Evolutionary conservation across 1,140 invertebrate species (phyloP), one percentile per base, ranked within the genome.

Genomic region (Drosophila pseudoananassae): DNA sequence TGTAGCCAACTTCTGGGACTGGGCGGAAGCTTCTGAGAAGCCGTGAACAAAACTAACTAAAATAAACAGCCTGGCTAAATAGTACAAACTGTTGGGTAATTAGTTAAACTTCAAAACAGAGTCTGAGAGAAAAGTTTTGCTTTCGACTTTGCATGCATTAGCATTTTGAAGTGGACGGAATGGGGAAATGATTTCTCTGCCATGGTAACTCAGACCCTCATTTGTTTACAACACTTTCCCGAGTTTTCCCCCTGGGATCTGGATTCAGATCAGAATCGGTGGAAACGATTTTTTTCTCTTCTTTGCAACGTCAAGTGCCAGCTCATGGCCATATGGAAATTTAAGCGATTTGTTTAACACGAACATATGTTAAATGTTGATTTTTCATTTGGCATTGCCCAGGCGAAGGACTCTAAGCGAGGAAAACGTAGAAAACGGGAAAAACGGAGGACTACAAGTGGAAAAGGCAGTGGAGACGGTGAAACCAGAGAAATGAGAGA

Each of bases 401-500:
- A 43, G 36, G 68, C 50, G 25, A 31, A 54, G 46, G 51, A 38
- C 9, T 43, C 23, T 43, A 33, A 31, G 36, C 23, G 25, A n/a
- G 14, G 31, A 36, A 45, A 51, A 15, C 31, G 36, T n/a, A 38
- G 29, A 46, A 15, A 23, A 27, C n/a, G 12, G 17, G 1, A 40
- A n/a, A 14, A 14, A 8, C 40, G 5, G 51, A 7, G 38, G 36
- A 51, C 65, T 59, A 70, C 46, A 58, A 50, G 56, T 63, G 63
- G 36, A 20, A 14, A 12, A 45, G 47, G 38, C 80, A 61, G 55
- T 38, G 52, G 58, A 59, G 75, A 83, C 74, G 61, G 81, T 54
- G 82, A 87, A 85, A 81, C 81, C 82, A 78, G 82, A 87, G 79
- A 87, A 85, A 85, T 78, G 81, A 69, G 82, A 87, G 71, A 63